Evolutionary conservation across 2,888 invertebrate species (phyloP).

Genomic region (Lacanobia wlatinum): DNA sequence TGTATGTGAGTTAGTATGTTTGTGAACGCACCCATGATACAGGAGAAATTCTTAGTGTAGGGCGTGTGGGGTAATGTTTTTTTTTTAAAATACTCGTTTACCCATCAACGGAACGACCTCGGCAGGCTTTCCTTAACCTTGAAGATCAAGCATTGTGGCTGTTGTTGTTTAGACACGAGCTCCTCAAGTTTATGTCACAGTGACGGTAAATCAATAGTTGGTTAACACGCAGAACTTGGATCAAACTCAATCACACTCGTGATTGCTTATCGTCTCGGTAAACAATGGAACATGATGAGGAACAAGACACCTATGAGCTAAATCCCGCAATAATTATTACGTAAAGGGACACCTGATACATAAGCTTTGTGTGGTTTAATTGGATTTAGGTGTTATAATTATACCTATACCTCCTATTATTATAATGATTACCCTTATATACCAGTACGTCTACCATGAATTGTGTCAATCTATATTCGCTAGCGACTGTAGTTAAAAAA

Average conservation of each 20-base stretch:
- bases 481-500: too few relatives aligned
- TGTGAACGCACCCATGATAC: too few relatives aligned
- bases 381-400: not conserved
- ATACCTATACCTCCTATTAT: not conserved
- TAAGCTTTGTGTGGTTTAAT: not conserved
- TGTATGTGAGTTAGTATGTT: too few relatives aligned
- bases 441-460: too few relatives aligned
- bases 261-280: slow-evolving; percentile 55
- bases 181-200: not conserved
- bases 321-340: slow-evolving; percentile 44
- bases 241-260: slow-evolving; percentile 61
- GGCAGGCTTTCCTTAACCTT: not conserved
- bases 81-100: not conserved
- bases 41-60: too few relatives aligned
- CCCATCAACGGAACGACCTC: not conserved
- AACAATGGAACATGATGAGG: slow-evolving; percentile 34
- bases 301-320: slow-evolving; percentile 15
- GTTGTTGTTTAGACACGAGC: not conserved
- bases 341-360: slow-evolving; percentile 24
- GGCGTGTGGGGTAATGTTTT: too few relatives aligned
- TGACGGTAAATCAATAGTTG: slow-evolving; percentile 10
- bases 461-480: too few relatives aligned
- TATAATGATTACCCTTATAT: not conserved
- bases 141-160: not conserved
- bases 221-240: slow-evolving; percentile 23